Percentiles rank a stretch among this genome's conserved stretches.
phyloP scores from a whole-genome alignment of 2,797 vertebrate species.

The Erpetoichthys calabaricus region DNA sequence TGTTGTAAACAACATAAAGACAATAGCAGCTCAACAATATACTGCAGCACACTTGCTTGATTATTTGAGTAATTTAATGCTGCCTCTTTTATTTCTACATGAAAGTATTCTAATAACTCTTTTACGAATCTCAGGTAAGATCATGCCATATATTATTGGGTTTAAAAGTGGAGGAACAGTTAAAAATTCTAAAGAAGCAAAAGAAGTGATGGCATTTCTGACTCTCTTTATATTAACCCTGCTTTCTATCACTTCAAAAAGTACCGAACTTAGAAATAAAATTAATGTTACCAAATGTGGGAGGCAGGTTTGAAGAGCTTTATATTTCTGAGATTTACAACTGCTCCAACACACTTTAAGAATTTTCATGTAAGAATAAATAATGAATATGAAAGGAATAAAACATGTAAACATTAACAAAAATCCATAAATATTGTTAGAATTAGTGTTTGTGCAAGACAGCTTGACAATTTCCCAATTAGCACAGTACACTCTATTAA shows the following conservation, averaged over 20 bases:
- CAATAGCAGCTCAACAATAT: no score
- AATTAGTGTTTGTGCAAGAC: constrained; percentile 23
- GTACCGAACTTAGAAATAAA: constrained; percentile 20
- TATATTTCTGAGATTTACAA: constrained; percentile 13
- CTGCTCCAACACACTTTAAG: constrained; percentile 18
- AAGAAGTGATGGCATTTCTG: constrained; percentile 16
- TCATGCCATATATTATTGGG: constrained; percentile 26
- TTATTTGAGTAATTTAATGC: no score
- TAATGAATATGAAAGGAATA: constrained; percentile 25
- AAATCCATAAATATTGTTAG: constrained; percentile 28
- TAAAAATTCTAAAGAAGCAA: constrained; percentile 31
- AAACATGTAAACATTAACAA: background rate
- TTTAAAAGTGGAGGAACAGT: constrained; percentile 27
- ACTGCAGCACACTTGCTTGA: no score
- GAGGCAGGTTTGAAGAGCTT: constrained; percentile 19
- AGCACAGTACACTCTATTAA: constrained; percentile 27
- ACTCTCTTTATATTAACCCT: constrained; percentile 18
- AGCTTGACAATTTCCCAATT: constrained; percentile 28
- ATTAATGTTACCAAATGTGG: constrained; percentile 26
- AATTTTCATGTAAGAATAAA: constrained; percentile 21
- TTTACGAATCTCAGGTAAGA: background rate
- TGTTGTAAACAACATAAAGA: no score
- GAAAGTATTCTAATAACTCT: no score
- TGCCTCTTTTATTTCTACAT: no score
- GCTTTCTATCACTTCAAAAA: constrained; percentile 26